Conservation (phyloP, 2,888 invertebrate species). For the Nomada flava region DNA sequence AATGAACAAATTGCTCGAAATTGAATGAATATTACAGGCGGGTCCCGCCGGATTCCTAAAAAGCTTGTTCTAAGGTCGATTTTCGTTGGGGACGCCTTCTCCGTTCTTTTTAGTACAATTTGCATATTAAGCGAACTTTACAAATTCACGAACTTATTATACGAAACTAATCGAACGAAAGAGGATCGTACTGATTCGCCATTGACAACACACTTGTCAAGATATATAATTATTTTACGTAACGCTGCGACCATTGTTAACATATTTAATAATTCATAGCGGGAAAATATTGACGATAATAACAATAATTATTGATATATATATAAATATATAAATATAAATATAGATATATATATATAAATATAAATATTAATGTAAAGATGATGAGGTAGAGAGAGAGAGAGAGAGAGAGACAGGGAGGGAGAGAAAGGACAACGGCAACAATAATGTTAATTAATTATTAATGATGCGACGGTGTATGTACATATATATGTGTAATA, state of each 20-base stretch:
- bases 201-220: conserved; percentile 64
- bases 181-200: conserved; percentile 58
- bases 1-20: not conserved
- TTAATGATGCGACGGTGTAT: conserved; percentile 45
- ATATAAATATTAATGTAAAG: conserved; percentile 58
- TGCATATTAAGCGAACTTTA: conserved; percentile 76
- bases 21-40: conserved; percentile 86
- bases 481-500: conserved; percentile 59
- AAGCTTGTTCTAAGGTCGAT: conserved; percentile 93
- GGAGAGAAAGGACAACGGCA: conserved; percentile 62
- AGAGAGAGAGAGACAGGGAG: conserved; percentile 5
- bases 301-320: conserved; percentile 76
- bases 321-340: conserved; percentile 56
- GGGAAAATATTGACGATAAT: conserved; percentile 84
- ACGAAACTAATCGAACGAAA: conserved; percentile 54
- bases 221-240: conserved; percentile 85
- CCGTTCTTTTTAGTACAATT: conserved; percentile 83
- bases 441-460: conserved; percentile 75
- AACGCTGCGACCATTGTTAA: conserved; percentile 87
- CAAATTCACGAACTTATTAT: conserved; percentile 67
- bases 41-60: conserved; percentile 97
- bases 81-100: conserved; percentile 80
- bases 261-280: conserved; percentile 85
- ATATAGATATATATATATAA: conserved; percentile 53
- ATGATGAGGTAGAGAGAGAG: conserved; percentile 31